A percentile compares a stretch with the other conserved stretches of the same genome.
These are phyloP conservation scores for Menidia menidia DNA, from an alignment of 2,797 vertebrate species.

Conservation along the genomic window DNA sequence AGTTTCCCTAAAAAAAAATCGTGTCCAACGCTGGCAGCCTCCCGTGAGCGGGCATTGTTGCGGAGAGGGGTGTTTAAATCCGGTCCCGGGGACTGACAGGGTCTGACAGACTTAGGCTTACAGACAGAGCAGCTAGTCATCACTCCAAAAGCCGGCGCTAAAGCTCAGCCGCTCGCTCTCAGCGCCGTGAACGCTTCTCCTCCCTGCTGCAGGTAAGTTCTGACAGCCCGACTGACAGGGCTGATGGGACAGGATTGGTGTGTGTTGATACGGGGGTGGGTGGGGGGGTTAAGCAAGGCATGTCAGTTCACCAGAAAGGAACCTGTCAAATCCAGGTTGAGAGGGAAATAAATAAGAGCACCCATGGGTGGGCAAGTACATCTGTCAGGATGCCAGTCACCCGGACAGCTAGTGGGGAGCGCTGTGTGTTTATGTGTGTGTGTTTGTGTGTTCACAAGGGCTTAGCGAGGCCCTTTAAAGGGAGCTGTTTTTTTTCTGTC, in stretches of 20 bases:
- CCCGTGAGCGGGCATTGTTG: slow-evolving; percentile 2
- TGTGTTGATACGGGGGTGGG: slow-evolving; percentile 15
- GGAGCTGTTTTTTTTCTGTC: slow-evolving; percentile 79
- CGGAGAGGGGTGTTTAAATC: slow-evolving; percentile 13
- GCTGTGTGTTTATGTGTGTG: slow-evolving; percentile 25
- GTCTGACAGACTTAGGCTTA: slow-evolving; percentile 23
- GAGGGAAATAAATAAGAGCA: slow-evolving; percentile 76
- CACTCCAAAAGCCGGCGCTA: slow-evolving; percentile 55
- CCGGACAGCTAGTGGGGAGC: slow-evolving; percentile 68
- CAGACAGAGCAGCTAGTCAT: slow-evolving; percentile 28
- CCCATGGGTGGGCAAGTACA: slow-evolving; percentile 82
- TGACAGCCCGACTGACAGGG: slow-evolving; percentile 58
- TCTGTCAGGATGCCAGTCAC: slow-evolving; percentile 77
- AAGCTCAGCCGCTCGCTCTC: slow-evolving; percentile 45
- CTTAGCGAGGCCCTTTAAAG: slow-evolving; percentile 65
- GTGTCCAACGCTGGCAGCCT: not conserved
- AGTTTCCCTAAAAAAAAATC: too few species aligned
- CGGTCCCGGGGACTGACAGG: slow-evolving; percentile 14
- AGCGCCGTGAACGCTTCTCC: slow-evolving; percentile 51
- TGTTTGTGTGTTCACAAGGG: slow-evolving; percentile 48
- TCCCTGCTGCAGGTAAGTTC: slow-evolving; percentile 71
- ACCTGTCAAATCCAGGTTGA: slow-evolving; percentile 72
- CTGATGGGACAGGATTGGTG: slow-evolving; percentile 47
- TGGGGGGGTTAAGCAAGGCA: slow-evolving; percentile 50
- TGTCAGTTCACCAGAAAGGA: slow-evolving; percentile 74